These are phyloP conservation scores for Heliangelus exortis DNA, from an alignment of 2,797 vertebrate genomes.

Conservation along the genomic window DNA sequence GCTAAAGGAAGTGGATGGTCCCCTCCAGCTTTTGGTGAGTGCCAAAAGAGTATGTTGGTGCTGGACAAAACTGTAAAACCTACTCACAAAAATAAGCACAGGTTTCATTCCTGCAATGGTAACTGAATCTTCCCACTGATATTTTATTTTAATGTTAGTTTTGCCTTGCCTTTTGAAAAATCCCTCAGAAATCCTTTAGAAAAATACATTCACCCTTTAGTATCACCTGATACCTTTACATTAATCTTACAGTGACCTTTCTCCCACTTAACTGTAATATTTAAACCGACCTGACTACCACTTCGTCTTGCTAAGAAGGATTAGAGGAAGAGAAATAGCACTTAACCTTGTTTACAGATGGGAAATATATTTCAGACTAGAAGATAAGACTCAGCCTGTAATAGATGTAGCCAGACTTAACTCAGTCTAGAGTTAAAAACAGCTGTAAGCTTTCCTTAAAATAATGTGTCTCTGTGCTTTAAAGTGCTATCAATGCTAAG, in stretches of 20 bases:
- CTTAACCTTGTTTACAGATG: conserved; percentile 27
- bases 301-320: conserved; percentile 9
- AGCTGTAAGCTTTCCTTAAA: neutral
- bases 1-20: neutral
- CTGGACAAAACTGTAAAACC: neutral
- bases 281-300: conserved; percentile 4
- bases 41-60: neutral
- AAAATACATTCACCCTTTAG: neutral
- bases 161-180: neutral
- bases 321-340: conserved; percentile 55
- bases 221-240: neutral
- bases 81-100: neutral
- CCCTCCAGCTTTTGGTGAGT: neutral
- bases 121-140: neutral
- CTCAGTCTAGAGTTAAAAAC: neutral
- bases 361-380: neutral
- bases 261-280: conserved; percentile 33
- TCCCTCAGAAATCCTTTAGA: neutral
- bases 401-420: neutral
- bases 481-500: neutral
- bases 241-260: conserved; percentile 29
- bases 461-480: neutral
- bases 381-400: neutral
- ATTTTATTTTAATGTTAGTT: neutral
- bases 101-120: neutral